These are phyloP conservation scores for Drosophila trapezifrons DNA, from an alignment of 1,140 invertebrate species.

Conservation along the genomic window DNA sequence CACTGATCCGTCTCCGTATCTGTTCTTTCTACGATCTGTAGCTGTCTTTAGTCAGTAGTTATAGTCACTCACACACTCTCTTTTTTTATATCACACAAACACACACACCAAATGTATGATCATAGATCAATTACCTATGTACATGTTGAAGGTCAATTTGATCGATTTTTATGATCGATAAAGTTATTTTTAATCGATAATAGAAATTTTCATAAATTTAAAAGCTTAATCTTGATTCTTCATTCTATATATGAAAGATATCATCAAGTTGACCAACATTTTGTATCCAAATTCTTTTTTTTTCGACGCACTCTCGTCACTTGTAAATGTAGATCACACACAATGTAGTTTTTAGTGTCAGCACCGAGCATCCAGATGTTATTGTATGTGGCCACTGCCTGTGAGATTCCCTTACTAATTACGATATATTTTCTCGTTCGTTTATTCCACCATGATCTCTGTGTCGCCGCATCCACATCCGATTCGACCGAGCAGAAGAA, in stretches of 20 bases:
- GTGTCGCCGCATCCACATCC: too few species aligned
- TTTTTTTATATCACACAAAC: neutral
- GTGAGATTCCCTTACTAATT: conserved; percentile 17
- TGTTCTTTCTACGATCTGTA: conserved; percentile 34
- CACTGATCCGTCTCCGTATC: conserved; percentile 37
- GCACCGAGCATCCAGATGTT: conserved; percentile 47
- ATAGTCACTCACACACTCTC: conserved; percentile 21
- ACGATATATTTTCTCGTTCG: conserved; percentile 26
- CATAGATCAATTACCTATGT: neutral
- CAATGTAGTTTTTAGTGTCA: conserved; percentile 42
- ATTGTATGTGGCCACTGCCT: conserved; percentile 7
- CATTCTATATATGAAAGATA: neutral
- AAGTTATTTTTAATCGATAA: neutral
- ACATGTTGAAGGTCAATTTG: conserved; percentile 15
- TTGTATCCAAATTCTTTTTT: neutral
- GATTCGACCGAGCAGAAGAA: conserved; percentile 90
- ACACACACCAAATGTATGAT: conserved; percentile 5
- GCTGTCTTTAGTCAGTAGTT: conserved; percentile 41
- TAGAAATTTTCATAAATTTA: neutral
- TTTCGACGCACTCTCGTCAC: conserved; percentile 19
- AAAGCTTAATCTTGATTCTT: too few species aligned
- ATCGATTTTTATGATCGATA: conserved; percentile 1
- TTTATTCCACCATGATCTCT: conserved; percentile 25
- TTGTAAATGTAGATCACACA: conserved; percentile 38
- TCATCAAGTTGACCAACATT: conserved; percentile 8